Evolutionary conservation across 2,888 invertebrate genomes (phyloP).

Genomic region (Morpho deidamia): DNA sequence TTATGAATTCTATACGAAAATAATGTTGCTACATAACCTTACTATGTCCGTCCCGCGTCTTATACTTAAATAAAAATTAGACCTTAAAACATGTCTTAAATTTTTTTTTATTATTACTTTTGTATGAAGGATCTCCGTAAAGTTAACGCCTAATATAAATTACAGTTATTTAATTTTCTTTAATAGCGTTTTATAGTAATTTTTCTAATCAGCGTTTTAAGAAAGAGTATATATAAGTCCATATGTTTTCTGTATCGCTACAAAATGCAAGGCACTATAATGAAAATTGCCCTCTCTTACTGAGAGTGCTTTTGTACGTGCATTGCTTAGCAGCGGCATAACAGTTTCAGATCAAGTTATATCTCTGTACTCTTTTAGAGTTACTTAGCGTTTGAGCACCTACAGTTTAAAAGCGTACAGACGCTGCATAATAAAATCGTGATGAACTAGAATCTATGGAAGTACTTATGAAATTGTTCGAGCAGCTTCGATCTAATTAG

Average conservation of each 20-base stretch:
- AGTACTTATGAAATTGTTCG: no score
- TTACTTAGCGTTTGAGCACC: constrained; percentile 4
- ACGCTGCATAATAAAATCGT: constrained; percentile 1
- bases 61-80: no score
- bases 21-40: no score
- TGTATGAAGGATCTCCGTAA: no score
- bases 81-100: no score
- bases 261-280: constrained; percentile 8
- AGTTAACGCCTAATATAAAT: no score
- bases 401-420: background rate
- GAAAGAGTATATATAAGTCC: background rate
- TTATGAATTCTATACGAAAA: no score
- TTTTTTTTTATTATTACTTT: no score
- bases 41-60: no score
- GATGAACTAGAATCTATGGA: background rate
- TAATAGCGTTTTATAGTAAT: no score
- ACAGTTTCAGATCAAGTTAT: constrained; percentile 14
- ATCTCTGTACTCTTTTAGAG: constrained; percentile 3
- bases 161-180: no score
- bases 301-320: constrained; percentile 19
- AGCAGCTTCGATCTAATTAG: no score
- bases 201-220: background rate
- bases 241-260: background rate
- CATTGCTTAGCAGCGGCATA: constrained; percentile 13
- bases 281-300: constrained; percentile 11